phyloP scores from a whole-genome alignment of 2,113 vertebrate species.

The Rynchops niger region DNA sequence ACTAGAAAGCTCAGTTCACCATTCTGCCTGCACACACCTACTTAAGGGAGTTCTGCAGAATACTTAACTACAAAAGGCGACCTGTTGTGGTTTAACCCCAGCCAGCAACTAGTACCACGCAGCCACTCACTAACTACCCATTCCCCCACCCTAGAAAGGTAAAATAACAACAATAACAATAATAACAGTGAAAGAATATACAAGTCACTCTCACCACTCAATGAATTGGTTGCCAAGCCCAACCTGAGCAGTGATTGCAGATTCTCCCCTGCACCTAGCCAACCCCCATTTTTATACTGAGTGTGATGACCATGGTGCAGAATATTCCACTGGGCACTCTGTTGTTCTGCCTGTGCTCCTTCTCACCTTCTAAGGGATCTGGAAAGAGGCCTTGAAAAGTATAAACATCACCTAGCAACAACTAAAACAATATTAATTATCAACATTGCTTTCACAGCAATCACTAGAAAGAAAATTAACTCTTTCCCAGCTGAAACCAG shows the following conservation, averaged over 20 bases:
- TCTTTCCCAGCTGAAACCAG: not conserved
- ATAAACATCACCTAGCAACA: not conserved
- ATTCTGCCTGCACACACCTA: fast-evolving
- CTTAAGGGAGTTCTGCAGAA: not conserved
- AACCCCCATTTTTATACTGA: not conserved
- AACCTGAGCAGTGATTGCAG: not conserved
- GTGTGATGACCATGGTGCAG: not conserved
- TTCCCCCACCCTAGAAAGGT: not conserved
- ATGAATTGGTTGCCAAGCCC: not conserved
- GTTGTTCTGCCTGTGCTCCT: not conserved
- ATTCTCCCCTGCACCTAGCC: not conserved
- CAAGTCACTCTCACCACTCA: not conserved
- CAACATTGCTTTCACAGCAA: not conserved
- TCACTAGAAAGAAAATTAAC: not conserved
- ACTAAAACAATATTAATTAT: not conserved
- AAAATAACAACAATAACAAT: not conserved
- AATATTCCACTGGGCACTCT: not conserved
- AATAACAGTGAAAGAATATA: not conserved
- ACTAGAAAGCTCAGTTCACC: not conserved
- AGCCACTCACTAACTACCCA: not conserved
- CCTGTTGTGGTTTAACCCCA: not conserved
- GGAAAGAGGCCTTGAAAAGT: not conserved
- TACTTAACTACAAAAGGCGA: not conserved
- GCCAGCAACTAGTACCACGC: not conserved
- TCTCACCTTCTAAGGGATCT: not conserved